Base-by-base conservation (phyloP, 2,888 invertebrate species). In the Merodon equestris region DNA sequence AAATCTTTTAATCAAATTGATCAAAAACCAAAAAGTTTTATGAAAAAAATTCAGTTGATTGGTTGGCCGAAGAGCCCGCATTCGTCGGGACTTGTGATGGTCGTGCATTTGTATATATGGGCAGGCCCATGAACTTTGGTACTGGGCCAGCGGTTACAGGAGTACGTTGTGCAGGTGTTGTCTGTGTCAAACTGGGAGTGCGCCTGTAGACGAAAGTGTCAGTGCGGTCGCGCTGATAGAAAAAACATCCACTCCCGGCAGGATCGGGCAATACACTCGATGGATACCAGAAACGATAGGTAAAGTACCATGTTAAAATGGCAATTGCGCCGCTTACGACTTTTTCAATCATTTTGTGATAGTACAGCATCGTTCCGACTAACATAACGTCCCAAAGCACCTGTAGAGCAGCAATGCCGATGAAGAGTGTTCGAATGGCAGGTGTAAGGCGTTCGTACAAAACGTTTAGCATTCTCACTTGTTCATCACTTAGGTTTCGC, bases 381-480 rank as follows among this genome's bases (percentile, higher is more conserved):
- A 99, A 90, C 97, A 98, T 98, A 2, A 97, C 91, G 89, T 99
- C 97, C 97, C 97, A 98, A n/a, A 97, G 87, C 19, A 97, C 84
- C 85, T 94, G 94, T 66, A 97, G 91, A 0, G 93, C 82, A 0
- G 97, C 94, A 89, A 97, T 94, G 0, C 91, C 90, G 83, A 97
- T 92, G 83, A 97, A 93, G 15, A 95, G 88, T 7, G 91, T 91
- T 85, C 96, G 92, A 15, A 98, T 93, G 86, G 94, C 94, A 0
- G 95, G 95, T 13, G 96, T 96, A 82, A 93, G 93, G 79, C 93
- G 93, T 67, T 92, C 92, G 89, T 97, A 97, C 38, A 93, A 92
- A 15, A 91, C 89, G 86, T 94, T 93, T 36, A 96, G 88, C 71
- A 91, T 90, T 40, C 91, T 90, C 64, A 97, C 90, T 86, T 97